Percentiles rank a stretch among this genome's conserved stretches.
phyloP scores from a whole-genome alignment of 2,797 vertebrate species.

The Diplodus sargus region DNA sequence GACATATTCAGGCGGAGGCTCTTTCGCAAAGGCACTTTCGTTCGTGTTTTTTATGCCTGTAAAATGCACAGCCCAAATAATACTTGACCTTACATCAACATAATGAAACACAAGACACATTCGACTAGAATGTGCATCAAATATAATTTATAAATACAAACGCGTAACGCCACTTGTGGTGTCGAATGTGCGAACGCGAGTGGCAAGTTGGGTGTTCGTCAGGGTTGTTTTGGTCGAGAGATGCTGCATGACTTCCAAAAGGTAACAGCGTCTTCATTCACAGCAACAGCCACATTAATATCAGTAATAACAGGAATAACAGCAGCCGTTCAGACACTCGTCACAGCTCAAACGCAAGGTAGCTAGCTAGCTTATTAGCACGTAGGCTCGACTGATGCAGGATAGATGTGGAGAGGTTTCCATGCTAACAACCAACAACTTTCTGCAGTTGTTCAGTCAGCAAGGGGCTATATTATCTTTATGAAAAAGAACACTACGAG shows the following conservation, averaged over 20 bases:
- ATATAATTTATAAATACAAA: neutral
- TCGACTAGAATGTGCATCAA: neutral
- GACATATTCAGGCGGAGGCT: constrained; percentile 74
- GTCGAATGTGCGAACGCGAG: constrained; percentile 61
- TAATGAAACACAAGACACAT: fast-evolving
- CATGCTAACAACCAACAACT: neutral
- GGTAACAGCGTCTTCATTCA: neutral
- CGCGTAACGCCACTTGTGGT: fast-evolving
- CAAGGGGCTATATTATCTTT: neutral
- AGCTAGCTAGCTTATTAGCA: constrained; percentile 26
- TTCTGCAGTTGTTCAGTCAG: neutral
- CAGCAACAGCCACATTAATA: too few species aligned
- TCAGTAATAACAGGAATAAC: too few species aligned
- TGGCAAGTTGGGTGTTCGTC: neutral
- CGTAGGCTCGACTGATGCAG: too few species aligned
- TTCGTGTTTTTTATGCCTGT: fast-evolving
- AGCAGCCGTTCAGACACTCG: neutral
- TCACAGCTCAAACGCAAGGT: neutral
- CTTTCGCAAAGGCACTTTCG: constrained; percentile 72
- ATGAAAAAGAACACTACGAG: too few species aligned
- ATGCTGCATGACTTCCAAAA: constrained; percentile 23
- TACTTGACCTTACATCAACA: fast-evolving
- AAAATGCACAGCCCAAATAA: neutral
- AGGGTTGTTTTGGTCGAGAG: constrained; percentile 48
- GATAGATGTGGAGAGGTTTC: neutral